These are phyloP conservation scores for Zosterops borbonicus DNA, from an alignment of 2,113 vertebrate species.

Conservation along the genomic window DNA sequence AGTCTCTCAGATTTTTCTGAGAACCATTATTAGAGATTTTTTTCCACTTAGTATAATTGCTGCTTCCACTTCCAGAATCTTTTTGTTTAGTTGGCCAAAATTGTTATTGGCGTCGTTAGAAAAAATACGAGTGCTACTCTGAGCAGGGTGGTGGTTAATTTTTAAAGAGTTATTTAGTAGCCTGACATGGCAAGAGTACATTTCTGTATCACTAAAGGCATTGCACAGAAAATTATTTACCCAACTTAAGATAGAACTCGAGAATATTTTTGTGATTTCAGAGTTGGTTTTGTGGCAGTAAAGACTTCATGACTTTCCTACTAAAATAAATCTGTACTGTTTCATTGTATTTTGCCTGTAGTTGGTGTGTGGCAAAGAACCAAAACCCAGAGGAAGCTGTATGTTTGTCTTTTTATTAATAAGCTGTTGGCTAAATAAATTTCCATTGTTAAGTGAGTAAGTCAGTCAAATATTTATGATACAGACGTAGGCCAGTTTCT, in stretches of 20 bases:
- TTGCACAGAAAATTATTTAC: not conserved
- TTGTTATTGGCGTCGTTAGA: not conserved
- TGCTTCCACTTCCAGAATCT: not conserved
- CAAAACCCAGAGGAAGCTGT: not conserved
- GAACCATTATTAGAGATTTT: not conserved
- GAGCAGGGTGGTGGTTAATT: not conserved
- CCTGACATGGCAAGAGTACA: not conserved
- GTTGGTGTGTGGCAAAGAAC: constrained; percentile 9
- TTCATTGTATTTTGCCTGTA: constrained; percentile 23
- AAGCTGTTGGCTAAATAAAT: constrained; percentile 54
- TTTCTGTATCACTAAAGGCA: not conserved
- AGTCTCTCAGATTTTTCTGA: not conserved
- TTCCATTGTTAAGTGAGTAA: constrained; percentile 48
- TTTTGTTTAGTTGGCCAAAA: not conserved
- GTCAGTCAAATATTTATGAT: constrained; percentile 32
- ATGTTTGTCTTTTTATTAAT: constrained; percentile 42
- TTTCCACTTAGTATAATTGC: not conserved
- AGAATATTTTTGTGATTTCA: not conserved
- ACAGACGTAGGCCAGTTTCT: not conserved
- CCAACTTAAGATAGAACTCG: not conserved
- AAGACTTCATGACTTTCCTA: constrained; percentile 5
- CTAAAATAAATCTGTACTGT: not conserved
- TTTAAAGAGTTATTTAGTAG: not conserved
- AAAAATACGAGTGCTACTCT: not conserved
- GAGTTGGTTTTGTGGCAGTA: not conserved